These are phyloP conservation scores for Cephus nigrinus DNA, from an alignment of 2,888 invertebrate genomes.

Conservation along the genomic window DNA sequence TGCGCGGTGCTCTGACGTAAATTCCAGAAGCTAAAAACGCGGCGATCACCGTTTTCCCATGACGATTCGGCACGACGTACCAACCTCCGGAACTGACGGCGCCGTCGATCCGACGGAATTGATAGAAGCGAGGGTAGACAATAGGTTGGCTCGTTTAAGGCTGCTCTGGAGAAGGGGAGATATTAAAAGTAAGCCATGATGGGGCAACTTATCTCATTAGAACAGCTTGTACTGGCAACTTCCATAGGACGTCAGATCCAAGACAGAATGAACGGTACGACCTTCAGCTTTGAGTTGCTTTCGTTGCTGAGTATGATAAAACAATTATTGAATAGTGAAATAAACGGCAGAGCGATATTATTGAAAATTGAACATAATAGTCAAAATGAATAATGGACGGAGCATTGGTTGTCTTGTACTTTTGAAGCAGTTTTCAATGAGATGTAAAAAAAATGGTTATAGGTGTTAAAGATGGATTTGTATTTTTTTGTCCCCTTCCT, in stretches of 20 bases:
- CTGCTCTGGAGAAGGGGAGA: constrained; percentile 27
- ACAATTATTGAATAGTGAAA: neutral
- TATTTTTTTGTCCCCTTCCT: neutral
- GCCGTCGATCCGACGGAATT: neutral
- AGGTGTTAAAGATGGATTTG: neutral
- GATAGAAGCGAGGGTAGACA: neutral
- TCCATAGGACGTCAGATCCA: constrained; percentile 37
- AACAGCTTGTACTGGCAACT: constrained; percentile 55
- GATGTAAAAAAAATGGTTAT: neutral
- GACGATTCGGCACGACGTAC: neutral
- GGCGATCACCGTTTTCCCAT: neutral
- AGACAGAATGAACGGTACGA: neutral
- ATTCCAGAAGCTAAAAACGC: neutral
- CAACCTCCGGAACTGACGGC: neutral
- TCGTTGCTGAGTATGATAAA: neutral
- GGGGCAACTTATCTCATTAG: constrained; percentile 60
- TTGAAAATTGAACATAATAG: neutral
- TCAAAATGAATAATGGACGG: neutral
- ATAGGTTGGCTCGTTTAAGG: neutral
- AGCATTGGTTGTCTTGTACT: neutral
- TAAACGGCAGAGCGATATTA: neutral
- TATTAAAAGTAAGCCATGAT: constrained; percentile 57
- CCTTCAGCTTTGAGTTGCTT: neutral
- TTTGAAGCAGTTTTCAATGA: neutral
- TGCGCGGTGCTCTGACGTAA: neutral